Evolutionary conservation across 2,888 invertebrate genomes (phyloP).

Genomic region (Melinopterus prodromus): DNA sequence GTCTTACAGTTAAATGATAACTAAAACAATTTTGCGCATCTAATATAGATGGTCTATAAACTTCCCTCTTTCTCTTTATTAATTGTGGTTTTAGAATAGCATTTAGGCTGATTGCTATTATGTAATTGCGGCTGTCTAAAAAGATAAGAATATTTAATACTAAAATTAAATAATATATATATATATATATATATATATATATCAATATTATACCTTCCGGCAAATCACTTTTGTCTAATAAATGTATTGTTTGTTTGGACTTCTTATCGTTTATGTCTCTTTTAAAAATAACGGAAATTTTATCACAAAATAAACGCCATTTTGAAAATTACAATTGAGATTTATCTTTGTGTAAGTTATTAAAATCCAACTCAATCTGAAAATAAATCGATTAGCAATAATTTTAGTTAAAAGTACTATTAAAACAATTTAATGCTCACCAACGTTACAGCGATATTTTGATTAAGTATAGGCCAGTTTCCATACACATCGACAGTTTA

Average conservation of each 20-base stretch:
- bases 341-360: not conserved
- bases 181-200: too few relatives aligned
- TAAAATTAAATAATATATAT: not conserved
- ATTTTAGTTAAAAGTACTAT: slow-evolving; percentile 4
- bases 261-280: not conserved
- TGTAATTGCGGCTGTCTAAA: not conserved
- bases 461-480: slow-evolving; percentile 4
- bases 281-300: not conserved
- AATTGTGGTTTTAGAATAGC: not conserved
- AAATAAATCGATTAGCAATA: not conserved
- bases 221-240: not conserved
- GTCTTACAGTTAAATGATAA: slow-evolving; percentile 4
- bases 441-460: not conserved
- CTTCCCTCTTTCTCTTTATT: not conserved
- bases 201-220: not conserved
- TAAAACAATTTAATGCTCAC: not conserved
- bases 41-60: not conserved
- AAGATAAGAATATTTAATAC: not conserved
- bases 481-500: not conserved
- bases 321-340: not conserved
- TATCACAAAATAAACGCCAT: not conserved
- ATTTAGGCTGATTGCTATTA: slow-evolving; percentile 4
- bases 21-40: not conserved
- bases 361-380: not conserved
- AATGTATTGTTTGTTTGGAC: not conserved